Percentiles rank a stretch among this genome's conserved stretches.
Conservation (phyloP, 2,888 invertebrate genomes). For the Anoncus sp. region DNA sequence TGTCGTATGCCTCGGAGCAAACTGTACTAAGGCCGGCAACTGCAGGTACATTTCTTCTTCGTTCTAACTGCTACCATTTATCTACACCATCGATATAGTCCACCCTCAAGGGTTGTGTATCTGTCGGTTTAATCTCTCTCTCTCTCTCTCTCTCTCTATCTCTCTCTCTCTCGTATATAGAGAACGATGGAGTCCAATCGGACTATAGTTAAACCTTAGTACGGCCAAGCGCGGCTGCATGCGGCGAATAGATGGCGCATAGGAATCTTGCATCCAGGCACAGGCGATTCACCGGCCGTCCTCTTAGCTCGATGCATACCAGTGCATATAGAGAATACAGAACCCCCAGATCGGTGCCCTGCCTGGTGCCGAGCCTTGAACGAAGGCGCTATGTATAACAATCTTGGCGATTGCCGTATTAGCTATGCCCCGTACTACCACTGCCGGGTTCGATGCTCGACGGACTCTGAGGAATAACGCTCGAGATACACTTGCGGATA, state of each 20-base stretch:
- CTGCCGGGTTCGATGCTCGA: constrained; percentile 76
- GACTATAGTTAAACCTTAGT: constrained; percentile 35
- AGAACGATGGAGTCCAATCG: constrained; percentile 65
- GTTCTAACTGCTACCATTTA: constrained; percentile 51
- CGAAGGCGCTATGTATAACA: constrained; percentile 75
- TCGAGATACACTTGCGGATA: constrained; percentile 45
- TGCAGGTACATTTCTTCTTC: constrained; percentile 45
- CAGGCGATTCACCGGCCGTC: constrained; percentile 38
- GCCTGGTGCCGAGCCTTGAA: constrained; percentile 65
- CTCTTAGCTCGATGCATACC: constrained; percentile 42
- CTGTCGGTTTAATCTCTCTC: constrained; percentile 52
- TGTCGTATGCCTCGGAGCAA: constrained; percentile 40
- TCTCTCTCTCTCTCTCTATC: constrained; percentile 14
- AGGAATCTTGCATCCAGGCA: constrained; percentile 57
- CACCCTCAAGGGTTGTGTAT: constrained; percentile 56
- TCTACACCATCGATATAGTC: constrained; percentile 63
- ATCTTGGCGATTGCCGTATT: constrained; percentile 73
- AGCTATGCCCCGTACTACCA: constrained; percentile 60
- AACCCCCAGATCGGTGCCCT: constrained; percentile 49
- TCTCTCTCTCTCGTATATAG: constrained; percentile 18
- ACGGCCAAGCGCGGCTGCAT: constrained; percentile 49
- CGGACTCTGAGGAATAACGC: constrained; percentile 11
- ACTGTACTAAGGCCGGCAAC: constrained; percentile 28
- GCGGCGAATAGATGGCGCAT: constrained; percentile 60
- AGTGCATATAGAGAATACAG: constrained; percentile 53